A percentile compares a stretch with the other conserved stretches of the same genome.
phyloP scores from a whole-genome alignment of 1,140 invertebrate species.

The Tribolium madens region DNA sequence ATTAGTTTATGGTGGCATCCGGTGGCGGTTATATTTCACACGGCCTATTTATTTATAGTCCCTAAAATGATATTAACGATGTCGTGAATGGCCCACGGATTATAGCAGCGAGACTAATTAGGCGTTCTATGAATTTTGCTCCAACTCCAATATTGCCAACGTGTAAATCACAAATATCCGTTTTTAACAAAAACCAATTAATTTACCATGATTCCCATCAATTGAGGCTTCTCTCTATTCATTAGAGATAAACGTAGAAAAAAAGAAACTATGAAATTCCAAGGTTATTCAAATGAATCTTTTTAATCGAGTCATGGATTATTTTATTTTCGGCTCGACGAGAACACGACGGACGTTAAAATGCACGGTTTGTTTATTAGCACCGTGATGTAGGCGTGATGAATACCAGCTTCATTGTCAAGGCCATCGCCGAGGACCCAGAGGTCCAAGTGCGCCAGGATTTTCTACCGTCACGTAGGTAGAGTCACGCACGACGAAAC shows the following conservation, averaged over 20 bases:
- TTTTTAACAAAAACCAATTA: slow-evolving; percentile 20
- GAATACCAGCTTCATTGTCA: slow-evolving; percentile 45
- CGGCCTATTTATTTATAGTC: too few relatives aligned
- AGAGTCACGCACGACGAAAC: neutral
- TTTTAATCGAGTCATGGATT: neutral
- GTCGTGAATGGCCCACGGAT: neutral
- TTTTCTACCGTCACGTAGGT: neutral
- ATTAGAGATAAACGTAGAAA: neutral
- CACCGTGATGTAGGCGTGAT: slow-evolving; percentile 41
- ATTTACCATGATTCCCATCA: slow-evolving; percentile 11
- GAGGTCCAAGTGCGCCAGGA: slow-evolving; percentile 6
- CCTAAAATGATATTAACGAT: neutral
- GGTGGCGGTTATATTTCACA: too few relatives aligned
- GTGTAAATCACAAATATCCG: slow-evolving; percentile 20
- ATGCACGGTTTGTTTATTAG: slow-evolving; percentile 32
- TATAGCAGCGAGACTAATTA: neutral
- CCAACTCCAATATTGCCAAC: neutral
- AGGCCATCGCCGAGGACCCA: slow-evolving; percentile 26
- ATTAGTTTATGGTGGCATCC: too few relatives aligned
- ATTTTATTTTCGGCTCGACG: slow-evolving; percentile 20
- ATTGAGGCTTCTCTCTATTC: slow-evolving; percentile 20
- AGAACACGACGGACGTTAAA: slow-evolving; percentile 12
- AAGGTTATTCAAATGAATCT: neutral
- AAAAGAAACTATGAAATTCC: neutral
- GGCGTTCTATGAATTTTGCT: neutral